Conservation (phyloP, 1,140 invertebrate genomes). For the Oryzaephilus surinamensis region DNA sequence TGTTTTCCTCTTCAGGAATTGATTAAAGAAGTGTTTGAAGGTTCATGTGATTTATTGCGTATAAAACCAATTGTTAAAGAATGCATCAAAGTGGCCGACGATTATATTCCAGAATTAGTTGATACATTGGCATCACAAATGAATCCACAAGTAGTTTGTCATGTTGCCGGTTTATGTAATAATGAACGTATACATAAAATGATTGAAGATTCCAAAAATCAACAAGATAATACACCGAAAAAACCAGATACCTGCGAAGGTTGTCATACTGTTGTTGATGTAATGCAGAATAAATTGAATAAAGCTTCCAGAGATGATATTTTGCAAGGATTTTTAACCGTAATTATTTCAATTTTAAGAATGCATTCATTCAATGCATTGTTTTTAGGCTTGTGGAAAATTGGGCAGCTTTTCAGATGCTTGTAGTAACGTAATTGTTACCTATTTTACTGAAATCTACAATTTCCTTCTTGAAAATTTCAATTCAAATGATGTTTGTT, state of each 20-base stretch:
- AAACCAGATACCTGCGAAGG: conserved; percentile 38
- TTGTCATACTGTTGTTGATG: conserved; percentile 43
- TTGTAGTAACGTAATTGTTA: conserved; percentile 60
- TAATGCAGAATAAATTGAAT: conserved; percentile 46
- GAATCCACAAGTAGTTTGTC: conserved; percentile 77
- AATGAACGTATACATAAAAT: conserved; percentile 58
- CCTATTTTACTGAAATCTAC: conserved; percentile 60
- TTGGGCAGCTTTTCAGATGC: conserved; percentile 64
- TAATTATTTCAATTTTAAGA: too few species aligned
- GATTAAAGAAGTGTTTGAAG: conserved; percentile 78
- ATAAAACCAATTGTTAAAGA: conserved; percentile 64
- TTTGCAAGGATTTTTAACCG: conserved; percentile 45
- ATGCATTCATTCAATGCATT: conserved; percentile 1
- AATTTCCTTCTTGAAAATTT: conserved; percentile 50
- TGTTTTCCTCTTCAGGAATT: conserved; percentile 51
- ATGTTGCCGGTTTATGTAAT: conserved; percentile 81
- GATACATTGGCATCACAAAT: conserved; percentile 78
- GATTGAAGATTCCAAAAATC: conserved; percentile 45
- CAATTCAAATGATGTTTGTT: conserved; percentile 54
- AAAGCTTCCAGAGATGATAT: conserved; percentile 43
- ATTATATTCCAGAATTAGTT: conserved; percentile 78
- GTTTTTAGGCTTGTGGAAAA: conserved; percentile 49
- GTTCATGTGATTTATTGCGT: conserved; percentile 73
- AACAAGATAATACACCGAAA: conserved; percentile 18
- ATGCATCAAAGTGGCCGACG: conserved; percentile 70